Conservation (phyloP, 2,888 invertebrate genomes). For the Idaea straminata region DNA sequence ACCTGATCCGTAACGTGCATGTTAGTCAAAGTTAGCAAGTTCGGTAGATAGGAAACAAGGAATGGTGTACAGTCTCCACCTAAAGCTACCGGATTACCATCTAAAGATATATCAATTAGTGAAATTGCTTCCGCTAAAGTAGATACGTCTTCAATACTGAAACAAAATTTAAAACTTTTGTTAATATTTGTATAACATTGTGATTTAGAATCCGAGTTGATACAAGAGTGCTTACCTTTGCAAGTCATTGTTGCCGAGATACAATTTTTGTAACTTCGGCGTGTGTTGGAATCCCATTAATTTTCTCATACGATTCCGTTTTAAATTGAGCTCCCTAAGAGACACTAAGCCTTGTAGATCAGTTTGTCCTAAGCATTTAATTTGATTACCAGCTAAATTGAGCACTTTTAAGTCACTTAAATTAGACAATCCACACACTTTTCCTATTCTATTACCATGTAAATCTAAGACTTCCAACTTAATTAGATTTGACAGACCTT, state of each 20-base stretch:
- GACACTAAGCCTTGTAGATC: constrained; percentile 89
- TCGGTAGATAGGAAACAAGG: constrained; percentile 88
- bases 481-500: constrained; percentile 84
- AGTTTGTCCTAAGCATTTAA: constrained; percentile 86
- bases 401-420: constrained; percentile 91
- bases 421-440: constrained; percentile 84
- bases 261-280: constrained; percentile 87
- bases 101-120: constrained; percentile 91
- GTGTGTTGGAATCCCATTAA: constrained; percentile 90
- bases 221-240: constrained; percentile 64
- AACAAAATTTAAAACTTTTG: constrained; percentile 25
- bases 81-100: constrained; percentile 90
- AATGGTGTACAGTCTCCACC: constrained; percentile 91
- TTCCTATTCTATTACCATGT: constrained; percentile 93
- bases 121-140: constrained; percentile 88
- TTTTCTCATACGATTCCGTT: constrained; percentile 90
- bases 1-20: constrained; percentile 90
- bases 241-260: constrained; percentile 90
- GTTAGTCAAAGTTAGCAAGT: constrained; percentile 85
- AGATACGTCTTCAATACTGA: constrained; percentile 91
- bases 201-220: not conserved
- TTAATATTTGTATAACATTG: not conserved
- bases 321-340: constrained; percentile 92
- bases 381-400: constrained; percentile 95
- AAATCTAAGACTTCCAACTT: constrained; percentile 95